phyloP scores from a whole-genome alignment of 2,888 invertebrate species.

The Pseudanteris insignis region DNA sequence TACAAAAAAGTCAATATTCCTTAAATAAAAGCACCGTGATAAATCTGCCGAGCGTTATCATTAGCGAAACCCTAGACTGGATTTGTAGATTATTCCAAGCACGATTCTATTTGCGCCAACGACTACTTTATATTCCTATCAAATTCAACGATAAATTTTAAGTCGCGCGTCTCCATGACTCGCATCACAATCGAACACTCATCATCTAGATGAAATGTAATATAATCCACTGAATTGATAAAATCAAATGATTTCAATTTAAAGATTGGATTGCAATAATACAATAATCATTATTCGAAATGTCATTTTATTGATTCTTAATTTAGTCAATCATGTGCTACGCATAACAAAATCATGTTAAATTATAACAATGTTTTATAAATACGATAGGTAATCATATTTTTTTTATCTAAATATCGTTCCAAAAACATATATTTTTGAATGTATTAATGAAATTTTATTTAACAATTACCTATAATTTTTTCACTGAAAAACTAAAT shows the following conservation, averaged over 20 bases:
- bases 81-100: conserved; percentile 38
- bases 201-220: conserved; percentile 28
- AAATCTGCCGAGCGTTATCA: conserved; percentile 31
- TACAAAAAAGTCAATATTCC: conserved; percentile 31
- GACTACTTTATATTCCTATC: conserved; percentile 41
- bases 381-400: too few relatives aligned
- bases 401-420: too few relatives aligned
- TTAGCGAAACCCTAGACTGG: conserved; percentile 29
- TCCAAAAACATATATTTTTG: too few relatives aligned
- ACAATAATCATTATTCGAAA: too few relatives aligned
- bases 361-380: too few relatives aligned
- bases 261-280: background rate
- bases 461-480: too few relatives aligned
- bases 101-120: conserved; percentile 31
- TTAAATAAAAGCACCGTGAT: conserved; percentile 34
- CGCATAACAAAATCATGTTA: too few relatives aligned
- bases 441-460: too few relatives aligned
- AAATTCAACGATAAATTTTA: conserved; percentile 40
- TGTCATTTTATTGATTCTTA: too few relatives aligned
- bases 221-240: conserved; percentile 24
- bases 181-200: conserved; percentile 40
- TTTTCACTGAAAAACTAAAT: too few relatives aligned
- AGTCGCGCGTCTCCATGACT: conserved; percentile 25
- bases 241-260: conserved; percentile 26
- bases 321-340: too few relatives aligned